Base-by-base conservation (phyloP, 2,797 vertebrate genomes). In the Danio kyathit region DNA sequence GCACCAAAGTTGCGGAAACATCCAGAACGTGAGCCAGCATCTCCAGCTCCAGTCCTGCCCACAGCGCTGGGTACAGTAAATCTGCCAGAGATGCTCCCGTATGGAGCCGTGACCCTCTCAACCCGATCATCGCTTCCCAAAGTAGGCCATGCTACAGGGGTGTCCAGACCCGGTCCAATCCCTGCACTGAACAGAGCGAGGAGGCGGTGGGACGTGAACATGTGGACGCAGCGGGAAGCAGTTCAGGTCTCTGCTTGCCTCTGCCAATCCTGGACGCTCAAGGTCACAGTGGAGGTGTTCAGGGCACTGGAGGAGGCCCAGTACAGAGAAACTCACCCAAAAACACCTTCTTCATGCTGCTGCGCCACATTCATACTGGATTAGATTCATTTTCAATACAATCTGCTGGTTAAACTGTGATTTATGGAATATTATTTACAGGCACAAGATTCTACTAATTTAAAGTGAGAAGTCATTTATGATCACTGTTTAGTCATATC, bases 191-290 rank as follows among this genome's bases (percentile, higher is more conserved):
- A 52, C 61, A 49, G 17, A 73, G 60, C 5, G 73, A 46, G 38
- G 64, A 71, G 70, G 69, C 54, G 14, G 54, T 56, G 74, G 81
- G 82, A 73, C n/a, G 43, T 74, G 86, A 86, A 85, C 85, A 88
- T 88, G 85, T 88, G 83, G 86, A 67, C 86, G 29, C 86, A 83
- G 85, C 76, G 7, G 77, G 85, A 61, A 57, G 17, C 38, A 59
- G 71, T 57, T 49, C 77, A 19, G 54, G 61, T 83, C 76, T 69
- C 76, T 49, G 56, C 70, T 51, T 17, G 60, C 29, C 54, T 80
- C 74, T 70, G 79, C 63, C 81, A 83, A 83, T 83, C 63, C 59
- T 57, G 16, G 40, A 14, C 75, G 78, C 63, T 85, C 76, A 88
- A 88, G 85, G 85, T 85, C 79, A 4, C 81, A 72, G 61, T 9